These are phyloP conservation scores for Auanema freiburgensis DNA, from an alignment of 2,888 invertebrate species.

Conservation along the genomic window DNA sequence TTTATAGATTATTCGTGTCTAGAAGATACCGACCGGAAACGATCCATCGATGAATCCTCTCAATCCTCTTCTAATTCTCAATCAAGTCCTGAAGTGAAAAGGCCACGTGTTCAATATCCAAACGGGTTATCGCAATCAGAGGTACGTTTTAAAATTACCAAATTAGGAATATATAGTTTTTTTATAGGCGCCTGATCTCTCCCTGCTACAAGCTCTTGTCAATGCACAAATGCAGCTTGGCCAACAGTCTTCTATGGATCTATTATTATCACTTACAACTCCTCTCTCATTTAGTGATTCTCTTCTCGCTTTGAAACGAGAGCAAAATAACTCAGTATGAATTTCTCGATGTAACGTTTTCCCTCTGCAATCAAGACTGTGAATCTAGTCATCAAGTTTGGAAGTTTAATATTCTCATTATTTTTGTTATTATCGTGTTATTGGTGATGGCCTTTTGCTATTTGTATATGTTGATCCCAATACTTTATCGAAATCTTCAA, in stretches of 20 bases:
- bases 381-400: neutral
- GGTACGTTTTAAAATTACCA: neutral
- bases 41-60: conserved; percentile 19
- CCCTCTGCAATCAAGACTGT: neutral
- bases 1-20: conserved; percentile 21
- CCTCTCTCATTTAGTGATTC: conserved; percentile 2
- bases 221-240: conserved; percentile 24
- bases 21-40: conserved; percentile 20
- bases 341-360: neutral
- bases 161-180: neutral
- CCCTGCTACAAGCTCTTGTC: conserved; percentile 19
- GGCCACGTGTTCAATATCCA: conserved; percentile 25
- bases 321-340: neutral
- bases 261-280: conserved; percentile 17
- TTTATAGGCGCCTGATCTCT: conserved; percentile 5
- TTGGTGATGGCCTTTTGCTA: too few species aligned
- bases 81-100: conserved; percentile 20
- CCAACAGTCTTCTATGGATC: conserved; percentile 17
- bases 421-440: too few species aligned
- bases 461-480: too few species aligned
- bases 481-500: too few species aligned
- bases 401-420: too few species aligned
- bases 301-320: conserved; percentile 15
- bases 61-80: conserved; percentile 9
- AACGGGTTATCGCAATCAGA: conserved; percentile 12